Evolutionary conservation across 1,140 invertebrate species (phyloP).

Genomic region (Zaprionus africanus): DNA sequence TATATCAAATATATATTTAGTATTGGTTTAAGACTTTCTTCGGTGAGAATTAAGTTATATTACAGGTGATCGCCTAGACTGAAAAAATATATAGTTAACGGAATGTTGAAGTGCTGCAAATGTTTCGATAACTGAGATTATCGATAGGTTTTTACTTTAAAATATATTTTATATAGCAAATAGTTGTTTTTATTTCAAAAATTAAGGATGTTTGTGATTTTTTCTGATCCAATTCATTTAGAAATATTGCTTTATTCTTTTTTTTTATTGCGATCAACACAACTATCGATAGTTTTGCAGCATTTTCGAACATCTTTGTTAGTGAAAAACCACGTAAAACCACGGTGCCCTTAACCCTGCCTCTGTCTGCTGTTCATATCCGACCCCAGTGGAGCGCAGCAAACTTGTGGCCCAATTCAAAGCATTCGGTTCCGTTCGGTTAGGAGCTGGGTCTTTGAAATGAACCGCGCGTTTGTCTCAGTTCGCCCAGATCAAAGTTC

Average conservation of each 20-base stretch:
- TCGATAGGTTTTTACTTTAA: background rate
- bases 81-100: background rate
- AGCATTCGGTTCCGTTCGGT: background rate
- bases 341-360: background rate
- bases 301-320: background rate
- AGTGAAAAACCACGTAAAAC: background rate
- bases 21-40: constrained; percentile 8
- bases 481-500: constrained; percentile 5
- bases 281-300: constrained; percentile 7
- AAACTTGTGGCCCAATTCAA: constrained; percentile 64
- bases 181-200: background rate
- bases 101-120: background rate
- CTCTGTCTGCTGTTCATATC: constrained; percentile 10
- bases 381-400: background rate
- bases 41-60: constrained; percentile 24
- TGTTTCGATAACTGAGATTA: background rate
- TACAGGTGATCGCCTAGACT: constrained; percentile 24
- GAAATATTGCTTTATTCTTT: background rate
- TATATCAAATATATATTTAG: constrained; percentile 15
- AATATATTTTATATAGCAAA: background rate
- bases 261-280: background rate
- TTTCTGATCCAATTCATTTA: background rate
- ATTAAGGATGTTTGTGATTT: background rate
- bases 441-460: constrained; percentile 25
- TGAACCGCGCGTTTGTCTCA: constrained; percentile 47